Evolutionary conservation across 2,888 invertebrate species (phyloP).

Genomic region (Cremastinae sp.): DNA sequence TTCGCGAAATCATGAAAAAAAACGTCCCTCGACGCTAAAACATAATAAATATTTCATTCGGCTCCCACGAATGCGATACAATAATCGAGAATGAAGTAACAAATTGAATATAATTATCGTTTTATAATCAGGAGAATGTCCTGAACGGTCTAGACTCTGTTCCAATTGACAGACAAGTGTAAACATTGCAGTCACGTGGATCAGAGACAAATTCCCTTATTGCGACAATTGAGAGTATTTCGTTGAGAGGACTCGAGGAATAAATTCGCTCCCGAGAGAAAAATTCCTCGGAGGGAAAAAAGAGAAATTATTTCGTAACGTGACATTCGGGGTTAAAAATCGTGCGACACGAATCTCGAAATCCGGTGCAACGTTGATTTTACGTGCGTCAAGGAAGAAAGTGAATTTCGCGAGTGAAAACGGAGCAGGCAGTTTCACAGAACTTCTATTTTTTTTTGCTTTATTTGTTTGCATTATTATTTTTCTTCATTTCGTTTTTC

Average conservation of each 20-base stretch:
- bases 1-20: not conserved
- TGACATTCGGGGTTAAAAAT: constrained; percentile 12
- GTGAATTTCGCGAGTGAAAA: constrained; percentile 28
- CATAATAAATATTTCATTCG: no score
- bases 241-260: not conserved
- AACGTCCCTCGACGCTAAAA: not conserved
- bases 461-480: not conserved
- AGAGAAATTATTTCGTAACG: constrained; percentile 10
- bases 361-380: not conserved
- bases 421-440: not conserved
- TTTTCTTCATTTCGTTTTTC: not conserved
- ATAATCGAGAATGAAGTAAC: no score
- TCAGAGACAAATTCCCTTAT: no score
- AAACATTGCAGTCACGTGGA: no score
- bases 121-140: no score
- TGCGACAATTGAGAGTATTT: not conserved
- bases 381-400: constrained; percentile 10
- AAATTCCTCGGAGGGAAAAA: not conserved
- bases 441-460: not conserved
- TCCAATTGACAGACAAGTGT: no score
- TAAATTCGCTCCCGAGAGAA: not conserved
- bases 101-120: no score
- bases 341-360: not conserved
- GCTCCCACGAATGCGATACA: no score
- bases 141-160: no score